phyloP scores from a whole-genome alignment of 2,797 vertebrate species.

The Tragopan temminckii region DNA sequence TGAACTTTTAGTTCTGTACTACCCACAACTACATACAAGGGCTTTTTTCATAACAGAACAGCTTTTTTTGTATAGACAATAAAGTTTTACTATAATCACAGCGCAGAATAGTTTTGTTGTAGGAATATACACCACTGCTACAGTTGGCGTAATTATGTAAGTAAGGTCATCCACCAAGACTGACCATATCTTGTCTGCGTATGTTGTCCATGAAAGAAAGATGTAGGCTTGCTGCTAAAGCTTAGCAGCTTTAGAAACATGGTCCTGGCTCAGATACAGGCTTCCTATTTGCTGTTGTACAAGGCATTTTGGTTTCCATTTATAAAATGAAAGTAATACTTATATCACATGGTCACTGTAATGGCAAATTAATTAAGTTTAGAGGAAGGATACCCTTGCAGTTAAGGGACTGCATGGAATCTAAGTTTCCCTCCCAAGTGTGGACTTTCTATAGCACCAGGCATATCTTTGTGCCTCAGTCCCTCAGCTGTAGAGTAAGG shows the following conservation, averaged over 20 bases:
- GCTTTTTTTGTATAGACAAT: neutral
- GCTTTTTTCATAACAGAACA: neutral
- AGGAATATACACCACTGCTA: neutral
- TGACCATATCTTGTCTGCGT: neutral
- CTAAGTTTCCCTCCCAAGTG: neutral
- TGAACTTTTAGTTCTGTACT: neutral
- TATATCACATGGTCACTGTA: slow-evolving; percentile 8
- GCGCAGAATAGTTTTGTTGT: neutral
- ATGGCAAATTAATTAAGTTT: slow-evolving; percentile 41
- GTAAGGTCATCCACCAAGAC: neutral
- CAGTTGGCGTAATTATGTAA: neutral
- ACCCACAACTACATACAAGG: rapidly evolving
- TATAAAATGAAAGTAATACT: slow-evolving; percentile 28
- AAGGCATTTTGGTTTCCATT: slow-evolving; percentile 26
- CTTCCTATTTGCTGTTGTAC: slow-evolving; percentile 11
- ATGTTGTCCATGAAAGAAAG: neutral
- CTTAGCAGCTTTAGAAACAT: neutral
- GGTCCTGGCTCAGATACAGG: neutral
- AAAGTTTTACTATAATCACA: neutral
- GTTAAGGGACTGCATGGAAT: neutral
- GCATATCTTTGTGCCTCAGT: neutral
- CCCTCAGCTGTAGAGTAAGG: slow-evolving; percentile 35
- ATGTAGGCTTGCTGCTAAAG: neutral
- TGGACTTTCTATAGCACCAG: neutral
- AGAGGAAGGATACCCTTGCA: slow-evolving; percentile 14